A percentile compares a stretch with the other conserved stretches of the same genome.
Evolutionary conservation across 1,140 invertebrate genomes (phyloP).

Genomic region (Leptopilina boulardi): DNA sequence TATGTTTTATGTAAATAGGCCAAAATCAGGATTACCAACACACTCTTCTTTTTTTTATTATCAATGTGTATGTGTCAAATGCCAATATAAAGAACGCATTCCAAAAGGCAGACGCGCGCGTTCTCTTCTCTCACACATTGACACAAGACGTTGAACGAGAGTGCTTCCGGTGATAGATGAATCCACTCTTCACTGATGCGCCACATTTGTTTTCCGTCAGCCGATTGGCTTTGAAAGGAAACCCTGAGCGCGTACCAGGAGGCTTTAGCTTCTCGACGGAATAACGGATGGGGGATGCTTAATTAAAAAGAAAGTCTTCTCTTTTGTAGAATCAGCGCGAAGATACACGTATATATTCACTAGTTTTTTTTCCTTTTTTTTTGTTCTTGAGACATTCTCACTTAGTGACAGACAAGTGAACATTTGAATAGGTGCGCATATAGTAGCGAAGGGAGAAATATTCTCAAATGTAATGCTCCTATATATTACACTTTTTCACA

Average conservation of each 20-base stretch:
- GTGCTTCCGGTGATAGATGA: conserved; percentile 47
- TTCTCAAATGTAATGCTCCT: too few relatives aligned
- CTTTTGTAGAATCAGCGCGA: conserved; percentile 34
- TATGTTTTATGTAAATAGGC: conserved; percentile 39
- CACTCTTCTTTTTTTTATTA: too few relatives aligned
- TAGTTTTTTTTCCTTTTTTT: conserved; percentile 27
- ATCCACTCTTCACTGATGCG: conserved; percentile 53
- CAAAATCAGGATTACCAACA: conserved; percentile 47
- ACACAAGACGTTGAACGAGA: conserved; percentile 4
- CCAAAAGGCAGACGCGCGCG: not conserved
- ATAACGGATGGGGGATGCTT: conserved; percentile 51
- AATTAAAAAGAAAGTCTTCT: conserved; percentile 53
- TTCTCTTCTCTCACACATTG: conserved; percentile 7
- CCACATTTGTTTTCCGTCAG: conserved; percentile 61
- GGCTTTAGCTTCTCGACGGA: conserved; percentile 41
- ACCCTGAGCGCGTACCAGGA: conserved; percentile 43
- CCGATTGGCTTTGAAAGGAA: conserved; percentile 52
- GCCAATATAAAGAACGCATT: conserved; percentile 16
- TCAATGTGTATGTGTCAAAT: not conserved
- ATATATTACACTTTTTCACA: too few relatives aligned
- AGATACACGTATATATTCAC: not conserved
- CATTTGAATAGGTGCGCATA: not conserved
- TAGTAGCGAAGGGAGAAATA: not conserved
- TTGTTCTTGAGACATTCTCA: conserved; percentile 16
- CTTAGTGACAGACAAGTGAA: not conserved